Evolutionary conservation across 2,113 vertebrate genomes (phyloP).

Genomic region (Rattus norvegicus): DNA sequence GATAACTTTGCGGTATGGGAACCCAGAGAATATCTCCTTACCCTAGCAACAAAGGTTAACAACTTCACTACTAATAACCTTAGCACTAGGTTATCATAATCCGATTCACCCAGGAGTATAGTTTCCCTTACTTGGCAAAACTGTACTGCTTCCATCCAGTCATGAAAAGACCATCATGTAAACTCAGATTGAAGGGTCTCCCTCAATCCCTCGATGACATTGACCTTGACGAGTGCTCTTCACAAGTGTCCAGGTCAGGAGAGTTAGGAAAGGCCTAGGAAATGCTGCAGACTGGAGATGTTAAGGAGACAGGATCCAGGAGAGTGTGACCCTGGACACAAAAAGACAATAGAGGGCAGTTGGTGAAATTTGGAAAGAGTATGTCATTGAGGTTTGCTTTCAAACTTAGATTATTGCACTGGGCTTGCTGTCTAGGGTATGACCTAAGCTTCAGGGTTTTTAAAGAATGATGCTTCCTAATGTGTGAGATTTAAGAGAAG

Average conservation of each 20-base stretch:
- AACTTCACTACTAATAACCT: background rate
- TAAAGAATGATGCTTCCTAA: background rate
- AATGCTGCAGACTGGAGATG: background rate
- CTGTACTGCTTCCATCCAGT: background rate
- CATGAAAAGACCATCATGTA: background rate
- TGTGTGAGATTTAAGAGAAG: background rate
- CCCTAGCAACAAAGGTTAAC: background rate
- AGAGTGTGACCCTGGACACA: background rate
- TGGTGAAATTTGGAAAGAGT: background rate
- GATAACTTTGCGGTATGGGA: background rate
- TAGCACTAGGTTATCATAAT: no score
- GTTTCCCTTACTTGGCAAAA: background rate
- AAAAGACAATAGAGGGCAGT: background rate
- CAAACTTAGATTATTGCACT: background rate
- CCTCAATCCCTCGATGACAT: background rate
- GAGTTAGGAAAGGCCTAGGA: background rate
- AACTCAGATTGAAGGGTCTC: background rate
- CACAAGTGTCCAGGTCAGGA: background rate
- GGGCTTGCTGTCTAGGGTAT: background rate
- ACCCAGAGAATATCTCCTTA: background rate
- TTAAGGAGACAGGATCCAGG: background rate
- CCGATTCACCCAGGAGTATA: background rate
- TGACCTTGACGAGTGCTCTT: background rate
- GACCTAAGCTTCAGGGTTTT: background rate
- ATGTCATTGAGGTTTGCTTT: background rate